Evolutionary conservation across 2,113 vertebrate genomes (phyloP).

Genomic region (Gobio gobio): DNA sequence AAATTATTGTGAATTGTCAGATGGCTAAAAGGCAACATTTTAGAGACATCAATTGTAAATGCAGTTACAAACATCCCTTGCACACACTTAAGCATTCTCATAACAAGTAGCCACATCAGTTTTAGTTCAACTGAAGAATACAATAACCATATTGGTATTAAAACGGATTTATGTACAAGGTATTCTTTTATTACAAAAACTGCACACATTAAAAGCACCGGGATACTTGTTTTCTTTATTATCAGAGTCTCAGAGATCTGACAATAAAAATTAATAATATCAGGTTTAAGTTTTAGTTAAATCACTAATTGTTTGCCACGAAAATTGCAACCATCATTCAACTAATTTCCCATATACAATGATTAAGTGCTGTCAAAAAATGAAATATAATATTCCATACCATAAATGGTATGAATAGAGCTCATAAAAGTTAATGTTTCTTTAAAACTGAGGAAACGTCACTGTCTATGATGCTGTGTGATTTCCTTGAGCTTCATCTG

Average conservation of each 20-base stretch:
- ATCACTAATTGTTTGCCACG: background rate
- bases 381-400: background rate
- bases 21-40: background rate
- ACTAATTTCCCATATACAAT: background rate
- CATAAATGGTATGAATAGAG: background rate
- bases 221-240: no score
- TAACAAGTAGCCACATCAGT: background rate
- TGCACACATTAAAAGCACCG: background rate
- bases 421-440: background rate
- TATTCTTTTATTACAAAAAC: background rate
- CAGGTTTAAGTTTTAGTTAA: background rate
- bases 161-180: background rate
- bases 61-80: background rate
- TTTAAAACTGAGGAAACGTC: background rate
- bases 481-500: constrained; percentile 63
- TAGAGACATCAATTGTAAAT: background rate
- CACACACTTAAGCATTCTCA: background rate
- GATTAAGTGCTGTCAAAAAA: background rate
- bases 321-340: background rate
- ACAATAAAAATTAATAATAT: background rate
- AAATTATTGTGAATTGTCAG: background rate
- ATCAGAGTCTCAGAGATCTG: background rate
- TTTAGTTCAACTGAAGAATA: background rate
- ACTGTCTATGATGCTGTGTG: constrained; percentile 13
- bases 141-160: background rate